These are phyloP conservation scores for Macaca nemestrina DNA, from an alignment of 2,113 vertebrate genomes.

Conservation along the genomic window DNA sequence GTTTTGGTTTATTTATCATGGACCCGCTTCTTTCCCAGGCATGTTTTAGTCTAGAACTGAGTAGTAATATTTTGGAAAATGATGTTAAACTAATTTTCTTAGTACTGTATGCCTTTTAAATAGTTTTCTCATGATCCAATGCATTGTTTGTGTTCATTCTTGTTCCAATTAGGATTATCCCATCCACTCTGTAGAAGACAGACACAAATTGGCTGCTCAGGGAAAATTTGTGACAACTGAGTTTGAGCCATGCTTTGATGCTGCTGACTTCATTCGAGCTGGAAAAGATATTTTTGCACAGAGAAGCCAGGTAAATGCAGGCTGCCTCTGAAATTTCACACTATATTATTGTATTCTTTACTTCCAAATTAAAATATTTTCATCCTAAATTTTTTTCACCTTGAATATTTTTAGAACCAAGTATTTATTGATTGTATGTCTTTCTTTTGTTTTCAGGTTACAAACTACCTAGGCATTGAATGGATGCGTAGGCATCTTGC, in stretches of 20 bases:
- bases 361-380: slow-evolving; percentile 8
- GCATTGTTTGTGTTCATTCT: neutral
- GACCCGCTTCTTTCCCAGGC: neutral
- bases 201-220: slow-evolving; percentile 95
- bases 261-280: slow-evolving; percentile 98
- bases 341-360: neutral
- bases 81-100: neutral
- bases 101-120: neutral
- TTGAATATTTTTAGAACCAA: neutral
- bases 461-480: slow-evolving; percentile 97
- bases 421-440: neutral
- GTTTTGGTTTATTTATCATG: slow-evolving; percentile 11
- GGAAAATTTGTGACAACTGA: slow-evolving; percentile 99
- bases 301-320: slow-evolving; percentile 94
- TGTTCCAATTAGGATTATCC: slow-evolving; percentile 91
- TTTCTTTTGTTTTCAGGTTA: slow-evolving; percentile 88
- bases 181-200: slow-evolving; percentile 95
- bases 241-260: slow-evolving; percentile 98
- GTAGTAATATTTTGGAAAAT: neutral
- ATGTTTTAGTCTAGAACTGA: neutral
- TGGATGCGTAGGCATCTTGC: slow-evolving; percentile 98
- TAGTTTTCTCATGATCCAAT: neutral
- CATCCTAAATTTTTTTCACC: neutral
- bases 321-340: neutral
- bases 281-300: slow-evolving; percentile 98